Base-by-base conservation (phyloP, 2,888 invertebrate species). In the Lepidochrysops patricia region DNA sequence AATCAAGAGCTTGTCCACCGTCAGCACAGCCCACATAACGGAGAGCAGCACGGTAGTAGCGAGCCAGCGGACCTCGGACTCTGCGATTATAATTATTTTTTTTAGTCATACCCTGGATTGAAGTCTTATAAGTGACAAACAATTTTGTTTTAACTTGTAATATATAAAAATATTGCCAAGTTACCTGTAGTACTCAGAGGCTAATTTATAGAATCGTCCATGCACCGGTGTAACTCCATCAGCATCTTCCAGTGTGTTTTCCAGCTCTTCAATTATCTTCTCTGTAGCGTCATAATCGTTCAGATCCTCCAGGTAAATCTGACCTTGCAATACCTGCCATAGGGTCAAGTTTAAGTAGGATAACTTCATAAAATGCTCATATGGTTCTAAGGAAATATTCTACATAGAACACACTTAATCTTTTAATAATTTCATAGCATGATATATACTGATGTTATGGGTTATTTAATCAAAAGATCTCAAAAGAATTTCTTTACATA, bases 181-280 rank as follows among this genome's bases (percentile, higher is more conserved):
- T 52, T 77, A 93, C 82, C 95, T 92, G 79, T 98, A 97, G 73
- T 98, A 96, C 69, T 97, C 95, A 1, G 97, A 97, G 3, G 98
- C 97, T 2, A 98, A 89, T 68, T 97, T 93, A 75, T 98, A 99
- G 82, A 97, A 99, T 73, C 97, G 91, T 26, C 97, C 97, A 75
- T 99, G 98, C 0, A 98, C 98, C 0, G 96, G 91, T 0, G 97
- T 97, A 2, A 98, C 94, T 26, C 98, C 98, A 74, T 98, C 97
- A 0, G 97, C 94, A 68, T 95, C 94, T 70, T 98, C 97, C 13
- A 99, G 84, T 13, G 95, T 92, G 25, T 92, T 92, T 70, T 97
- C 96, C 9, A 97, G 92, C 68, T 97, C 95, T 68, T 97, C 96
- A 48, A 98, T 96, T 50, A 97, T 93, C 76, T 94, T 94, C 89